phyloP scores from a whole-genome alignment of 2,113 vertebrate genomes.

The Nettapus auritus region DNA sequence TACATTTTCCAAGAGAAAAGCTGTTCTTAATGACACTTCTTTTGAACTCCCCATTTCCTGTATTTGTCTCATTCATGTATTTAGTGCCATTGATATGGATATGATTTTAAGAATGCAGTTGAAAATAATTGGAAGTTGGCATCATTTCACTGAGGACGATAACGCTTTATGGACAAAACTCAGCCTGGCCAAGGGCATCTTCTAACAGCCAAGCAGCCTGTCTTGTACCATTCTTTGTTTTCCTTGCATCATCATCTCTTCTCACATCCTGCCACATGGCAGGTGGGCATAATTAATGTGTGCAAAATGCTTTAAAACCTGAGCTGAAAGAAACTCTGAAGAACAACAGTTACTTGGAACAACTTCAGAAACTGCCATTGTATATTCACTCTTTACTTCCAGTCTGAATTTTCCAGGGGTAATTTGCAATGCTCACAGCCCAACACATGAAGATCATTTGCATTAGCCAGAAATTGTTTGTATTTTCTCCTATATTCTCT shows the following conservation, averaged over 20 bases:
- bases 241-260: not conserved
- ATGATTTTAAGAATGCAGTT: not conserved
- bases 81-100: not conserved
- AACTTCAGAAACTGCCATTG: not conserved
- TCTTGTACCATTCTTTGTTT: not conserved
- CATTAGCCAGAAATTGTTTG: not conserved
- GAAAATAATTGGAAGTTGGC: not conserved
- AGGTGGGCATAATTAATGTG: not conserved
- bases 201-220: not conserved
- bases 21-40: not conserved
- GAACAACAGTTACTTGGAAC: not conserved
- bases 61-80: not conserved
- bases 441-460: not conserved
- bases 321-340: not conserved
- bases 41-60: not conserved
- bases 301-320: conserved; percentile 20
- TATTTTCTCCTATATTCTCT: not conserved
- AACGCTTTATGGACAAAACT: not conserved
- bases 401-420: conserved; percentile 18
- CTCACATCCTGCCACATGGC: conserved; percentile 7
- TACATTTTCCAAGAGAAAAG: not conserved
- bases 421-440: not conserved
- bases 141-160: not conserved
- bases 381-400: conserved; percentile 1
- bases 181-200: not conserved